phyloP scores from a whole-genome alignment of 1,140 invertebrate species.

The Caligus rogercresseyi region DNA sequence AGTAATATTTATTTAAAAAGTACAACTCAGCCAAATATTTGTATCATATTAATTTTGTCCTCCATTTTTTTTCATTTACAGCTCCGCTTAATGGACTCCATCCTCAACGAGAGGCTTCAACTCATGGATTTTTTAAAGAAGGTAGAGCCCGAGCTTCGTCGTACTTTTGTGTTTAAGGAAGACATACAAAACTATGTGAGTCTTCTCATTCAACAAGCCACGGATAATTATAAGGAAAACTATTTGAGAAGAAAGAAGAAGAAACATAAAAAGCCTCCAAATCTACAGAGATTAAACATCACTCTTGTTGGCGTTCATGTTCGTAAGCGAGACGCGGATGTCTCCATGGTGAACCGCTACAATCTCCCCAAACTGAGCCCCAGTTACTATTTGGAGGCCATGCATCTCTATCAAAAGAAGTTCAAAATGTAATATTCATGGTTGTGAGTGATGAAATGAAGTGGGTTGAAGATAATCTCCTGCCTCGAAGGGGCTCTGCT shows the following conservation, averaged over 20 bases:
- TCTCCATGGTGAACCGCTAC: not conserved
- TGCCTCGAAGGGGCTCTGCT: constrained; percentile 25
- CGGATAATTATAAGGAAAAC: not conserved
- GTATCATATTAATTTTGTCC: too few relatives aligned
- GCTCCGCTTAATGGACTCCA: not conserved
- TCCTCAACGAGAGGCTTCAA: not conserved
- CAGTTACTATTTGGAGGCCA: not conserved
- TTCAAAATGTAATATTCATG: constrained; percentile 35
- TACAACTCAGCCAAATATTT: too few relatives aligned
- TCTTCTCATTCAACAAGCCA: not conserved
- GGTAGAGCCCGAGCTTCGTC: not conserved
- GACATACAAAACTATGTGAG: not conserved
- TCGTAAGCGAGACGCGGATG: not conserved
- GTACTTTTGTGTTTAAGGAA: not conserved
- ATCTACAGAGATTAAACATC: not conserved
- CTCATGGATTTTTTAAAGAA: not conserved
- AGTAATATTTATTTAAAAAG: too few relatives aligned
- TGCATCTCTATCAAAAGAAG: not conserved
- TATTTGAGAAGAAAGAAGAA: not conserved
- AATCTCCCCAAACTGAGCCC: not conserved
- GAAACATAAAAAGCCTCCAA: not conserved
- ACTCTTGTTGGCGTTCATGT: not conserved
- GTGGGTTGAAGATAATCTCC: constrained; percentile 35
- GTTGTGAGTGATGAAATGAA: constrained; percentile 42
- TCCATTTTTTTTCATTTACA: not conserved